phyloP scores from a whole-genome alignment of 2,888 invertebrate species.

The Quadroppia sp. region DNA sequence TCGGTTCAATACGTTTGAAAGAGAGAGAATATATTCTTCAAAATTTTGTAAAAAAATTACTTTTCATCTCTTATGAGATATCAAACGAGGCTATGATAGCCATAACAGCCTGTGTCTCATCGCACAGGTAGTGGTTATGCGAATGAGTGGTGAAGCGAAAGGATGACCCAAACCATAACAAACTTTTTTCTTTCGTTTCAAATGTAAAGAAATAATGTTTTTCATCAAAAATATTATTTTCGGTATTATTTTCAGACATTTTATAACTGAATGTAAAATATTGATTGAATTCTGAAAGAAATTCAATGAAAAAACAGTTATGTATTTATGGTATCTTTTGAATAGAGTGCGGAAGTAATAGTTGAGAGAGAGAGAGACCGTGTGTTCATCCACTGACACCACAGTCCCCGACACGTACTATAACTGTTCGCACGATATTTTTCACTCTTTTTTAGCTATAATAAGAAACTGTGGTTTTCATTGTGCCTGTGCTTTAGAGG shows the following conservation, averaged over 20 bases:
- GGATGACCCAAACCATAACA: constrained; percentile 17
- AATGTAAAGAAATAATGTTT: background rate
- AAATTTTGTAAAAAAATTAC: no score
- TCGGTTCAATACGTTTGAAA: no score
- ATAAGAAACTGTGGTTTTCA: constrained; percentile 27
- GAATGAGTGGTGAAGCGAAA: constrained; percentile 18
- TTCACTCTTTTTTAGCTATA: constrained; percentile 9
- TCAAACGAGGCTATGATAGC: background rate
- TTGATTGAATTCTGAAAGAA: background rate
- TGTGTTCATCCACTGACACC: background rate
- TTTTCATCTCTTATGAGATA: no score
- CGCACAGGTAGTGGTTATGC: background rate
- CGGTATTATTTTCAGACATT: background rate
- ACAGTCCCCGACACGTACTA: background rate
- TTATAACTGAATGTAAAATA: background rate
- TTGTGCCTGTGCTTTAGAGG: background rate
- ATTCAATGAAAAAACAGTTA: background rate
- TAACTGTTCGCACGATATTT: constrained; percentile 1
- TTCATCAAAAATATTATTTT: background rate
- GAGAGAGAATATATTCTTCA: no score
- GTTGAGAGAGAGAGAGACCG: background rate
- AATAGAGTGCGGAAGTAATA: constrained; percentile 26
- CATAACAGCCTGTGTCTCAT: background rate
- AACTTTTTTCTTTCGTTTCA: background rate
- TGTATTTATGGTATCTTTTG: background rate